phyloP scores from a whole-genome alignment of 2,113 vertebrate species.

The Stigmatopora argus region DNA sequence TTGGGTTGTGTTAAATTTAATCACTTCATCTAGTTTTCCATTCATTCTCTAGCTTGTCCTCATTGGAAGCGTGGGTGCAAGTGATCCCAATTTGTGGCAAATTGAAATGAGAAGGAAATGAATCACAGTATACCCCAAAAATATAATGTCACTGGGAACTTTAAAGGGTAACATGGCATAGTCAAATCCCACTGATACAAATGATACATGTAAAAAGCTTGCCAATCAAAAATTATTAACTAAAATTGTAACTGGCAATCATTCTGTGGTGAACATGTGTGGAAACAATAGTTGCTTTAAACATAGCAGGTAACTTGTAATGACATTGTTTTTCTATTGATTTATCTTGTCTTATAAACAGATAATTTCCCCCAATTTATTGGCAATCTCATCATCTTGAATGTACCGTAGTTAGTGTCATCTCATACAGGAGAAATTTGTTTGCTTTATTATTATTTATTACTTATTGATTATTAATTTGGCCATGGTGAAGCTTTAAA shows the following conservation, averaged over 20 bases:
- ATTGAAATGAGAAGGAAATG: no score
- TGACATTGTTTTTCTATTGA: not conserved
- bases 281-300: not conserved
- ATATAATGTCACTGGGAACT: not conserved
- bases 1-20: no score
- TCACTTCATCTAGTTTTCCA: no score
- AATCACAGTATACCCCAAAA: not conserved
- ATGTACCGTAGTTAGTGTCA: not conserved
- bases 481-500: no score
- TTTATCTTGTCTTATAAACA: not conserved
- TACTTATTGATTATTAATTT: no score
- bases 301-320: not conserved
- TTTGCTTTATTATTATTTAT: no score
- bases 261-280: not conserved
- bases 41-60: no score
- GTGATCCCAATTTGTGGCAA: no score
- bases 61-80: no score
- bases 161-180: not conserved
- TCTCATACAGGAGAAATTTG: not conserved
- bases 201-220: not conserved
- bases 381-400: not conserved
- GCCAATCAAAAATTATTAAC: not conserved
- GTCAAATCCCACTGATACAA: not conserved
- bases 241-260: not conserved
- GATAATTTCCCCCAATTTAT: not conserved